Evolutionary conservation across 2,797 vertebrate species (phyloP), one percentile per base, ranked within the genome.

Genomic region (Oceanodroma leucorhoa): DNA sequence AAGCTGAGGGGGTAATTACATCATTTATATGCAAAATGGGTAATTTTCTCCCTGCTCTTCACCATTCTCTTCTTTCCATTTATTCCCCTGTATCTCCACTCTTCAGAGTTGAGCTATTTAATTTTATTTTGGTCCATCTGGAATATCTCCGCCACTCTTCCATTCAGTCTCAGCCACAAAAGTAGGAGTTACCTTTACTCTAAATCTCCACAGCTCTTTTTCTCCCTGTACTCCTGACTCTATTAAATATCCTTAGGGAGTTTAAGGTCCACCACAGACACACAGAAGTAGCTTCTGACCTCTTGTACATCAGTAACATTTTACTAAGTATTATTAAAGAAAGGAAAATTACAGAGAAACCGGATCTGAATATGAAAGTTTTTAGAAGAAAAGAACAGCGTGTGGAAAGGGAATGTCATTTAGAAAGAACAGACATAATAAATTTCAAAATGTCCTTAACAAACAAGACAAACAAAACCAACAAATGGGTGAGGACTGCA

Each of bases 1-100:
- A 95, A 97, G 86, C 94, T 96, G 93, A 97, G 87, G 96, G 95
- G 95, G 93, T 98, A 98, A 98, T 98, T 97, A 97, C 58, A 92
- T 96, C 87, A 97, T 98, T 98, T 98, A 97, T 97, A 97, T 97
- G 95, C 90, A 96, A 97, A 96, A 94, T 86, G 78, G 96, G 65
- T 87, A 96, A 94, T 97, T 98, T 97, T 97, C 95, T 96, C 89
- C 90, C 90, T 38, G 78, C 54, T 94, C 84, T 92, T 94, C 90
- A 95, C 87, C 73, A 94, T 95, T 97, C 95, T 95, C 78, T 92
- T 86, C 95, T 93, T 96, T 94, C 79, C 91, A 96, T 94, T 97
- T 95, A 93, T 95, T 87, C 91, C 70, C 65, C 71, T 84, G 2
- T 96, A 92, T 97, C 96, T 96, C 92, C 73, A 60, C 89, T 87